A percentile compares a stretch with the other conserved stretches of the same genome.
Evolutionary conservation across 1,140 invertebrate species (phyloP).

Genomic region (Pogonus chalceus): DNA sequence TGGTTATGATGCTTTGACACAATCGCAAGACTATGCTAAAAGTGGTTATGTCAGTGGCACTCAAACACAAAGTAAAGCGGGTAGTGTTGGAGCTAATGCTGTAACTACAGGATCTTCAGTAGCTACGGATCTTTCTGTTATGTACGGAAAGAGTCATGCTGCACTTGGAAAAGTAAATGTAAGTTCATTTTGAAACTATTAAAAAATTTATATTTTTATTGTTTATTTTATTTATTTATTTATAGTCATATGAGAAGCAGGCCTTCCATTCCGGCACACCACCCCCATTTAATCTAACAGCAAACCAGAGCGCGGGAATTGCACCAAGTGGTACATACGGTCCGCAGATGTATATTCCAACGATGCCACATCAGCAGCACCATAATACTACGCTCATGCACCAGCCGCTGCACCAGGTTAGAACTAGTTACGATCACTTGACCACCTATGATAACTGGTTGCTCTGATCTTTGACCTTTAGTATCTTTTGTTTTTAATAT

Average conservation of each 20-base stretch:
- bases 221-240: slow-evolving; percentile 22
- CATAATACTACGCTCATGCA: slow-evolving; percentile 56
- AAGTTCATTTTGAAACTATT: slow-evolving; percentile 34
- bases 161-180: slow-evolving; percentile 65
- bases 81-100: slow-evolving; percentile 39
- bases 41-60: slow-evolving; percentile 41
- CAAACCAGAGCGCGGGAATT: slow-evolving; percentile 60
- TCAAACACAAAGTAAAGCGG: slow-evolving; percentile 44
- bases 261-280: slow-evolving; percentile 75
- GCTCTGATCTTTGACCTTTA: slow-evolving; percentile 5
- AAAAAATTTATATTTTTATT: slow-evolving; percentile 9
- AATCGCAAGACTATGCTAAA: slow-evolving; percentile 49
- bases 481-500: neutral
- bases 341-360: slow-evolving; percentile 61
- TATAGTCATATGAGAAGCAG: slow-evolving; percentile 75
- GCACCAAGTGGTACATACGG: slow-evolving; percentile 52
- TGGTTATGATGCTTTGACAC: slow-evolving; percentile 54
- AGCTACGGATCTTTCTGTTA: slow-evolving; percentile 52
- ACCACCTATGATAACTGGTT: slow-evolving; percentile 3
- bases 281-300: slow-evolving; percentile 65
- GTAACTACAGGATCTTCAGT: slow-evolving; percentile 45
- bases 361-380: slow-evolving; percentile 50
- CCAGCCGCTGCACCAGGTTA: slow-evolving; percentile 64
- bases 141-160: slow-evolving; percentile 64
- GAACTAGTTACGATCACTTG: slow-evolving; percentile 2